Evolutionary conservation across 2,888 invertebrate genomes (phyloP).

Genomic region (Ophraella communa): DNA sequence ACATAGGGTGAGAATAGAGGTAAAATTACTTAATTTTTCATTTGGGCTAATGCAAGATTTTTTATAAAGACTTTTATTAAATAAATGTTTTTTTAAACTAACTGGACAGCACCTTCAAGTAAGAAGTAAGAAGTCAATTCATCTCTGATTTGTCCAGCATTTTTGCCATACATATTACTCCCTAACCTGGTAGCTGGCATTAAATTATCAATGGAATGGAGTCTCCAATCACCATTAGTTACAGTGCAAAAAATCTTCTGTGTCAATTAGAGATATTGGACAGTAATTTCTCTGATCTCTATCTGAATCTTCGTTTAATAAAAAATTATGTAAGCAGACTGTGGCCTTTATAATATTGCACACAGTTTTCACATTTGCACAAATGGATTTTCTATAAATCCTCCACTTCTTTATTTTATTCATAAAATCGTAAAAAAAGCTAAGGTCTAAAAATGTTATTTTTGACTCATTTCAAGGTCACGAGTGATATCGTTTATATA

Average conservation of each 20-base stretch:
- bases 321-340: constrained; percentile 3
- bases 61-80: too few relatives aligned
- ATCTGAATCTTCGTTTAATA: constrained; percentile 7
- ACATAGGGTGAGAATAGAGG: too few relatives aligned
- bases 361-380: background rate
- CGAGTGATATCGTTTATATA: too few relatives aligned
- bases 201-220: constrained; percentile 8
- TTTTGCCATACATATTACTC: constrained; percentile 26
- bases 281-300: constrained; percentile 12
- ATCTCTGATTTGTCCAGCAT: constrained; percentile 17
- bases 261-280: constrained; percentile 10
- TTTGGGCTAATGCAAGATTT: too few relatives aligned
- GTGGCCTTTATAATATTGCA: background rate
- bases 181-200: constrained; percentile 8
- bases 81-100: too few relatives aligned
- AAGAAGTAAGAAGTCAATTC: constrained; percentile 15
- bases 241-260: constrained; percentile 19
- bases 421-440: too few relatives aligned
- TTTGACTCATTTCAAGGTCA: too few relatives aligned
- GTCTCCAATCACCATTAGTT: constrained; percentile 28
- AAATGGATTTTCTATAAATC: background rate
- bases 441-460: too few relatives aligned
- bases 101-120: constrained; percentile 25
- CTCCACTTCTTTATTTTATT: too few relatives aligned
- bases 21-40: too few relatives aligned